Evolutionary conservation across 1,140 invertebrate species (phyloP).

Genomic region (Ceratina australensis): DNA sequence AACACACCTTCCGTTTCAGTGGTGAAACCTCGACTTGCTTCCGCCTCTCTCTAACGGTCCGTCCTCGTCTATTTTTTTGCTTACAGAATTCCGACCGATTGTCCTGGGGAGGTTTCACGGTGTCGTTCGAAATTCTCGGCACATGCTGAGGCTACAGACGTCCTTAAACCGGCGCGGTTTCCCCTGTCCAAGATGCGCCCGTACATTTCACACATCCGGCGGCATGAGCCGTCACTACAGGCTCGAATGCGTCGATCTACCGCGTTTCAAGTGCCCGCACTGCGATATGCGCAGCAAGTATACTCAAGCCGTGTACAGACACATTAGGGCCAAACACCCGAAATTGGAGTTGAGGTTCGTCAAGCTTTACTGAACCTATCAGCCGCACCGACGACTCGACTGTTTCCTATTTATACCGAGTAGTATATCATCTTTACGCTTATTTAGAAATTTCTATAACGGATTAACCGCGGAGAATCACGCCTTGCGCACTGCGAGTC

Average conservation of each 20-base stretch:
- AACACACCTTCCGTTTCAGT: constrained; percentile 15
- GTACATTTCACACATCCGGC: constrained; percentile 58
- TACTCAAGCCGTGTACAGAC: constrained; percentile 66
- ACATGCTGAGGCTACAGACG: constrained; percentile 48
- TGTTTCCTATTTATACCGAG: constrained; percentile 1
- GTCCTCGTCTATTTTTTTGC: constrained; percentile 59
- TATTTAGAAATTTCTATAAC: too few species aligned
- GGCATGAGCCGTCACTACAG: constrained; percentile 66
- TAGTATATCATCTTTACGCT: neutral
- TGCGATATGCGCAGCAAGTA: constrained; percentile 70
- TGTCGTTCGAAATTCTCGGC: constrained; percentile 38
- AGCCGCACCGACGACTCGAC: neutral
- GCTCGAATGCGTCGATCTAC: constrained; percentile 65
- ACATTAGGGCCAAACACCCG: constrained; percentile 61
- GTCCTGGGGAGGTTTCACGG: constrained; percentile 58
- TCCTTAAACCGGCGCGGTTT: constrained; percentile 50
- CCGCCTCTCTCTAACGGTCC: constrained; percentile 27
- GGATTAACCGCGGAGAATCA: too few species aligned
- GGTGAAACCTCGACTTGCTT: neutral
- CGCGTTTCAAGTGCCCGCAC: constrained; percentile 67
- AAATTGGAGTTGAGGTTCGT: constrained; percentile 62
- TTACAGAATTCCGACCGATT: constrained; percentile 68
- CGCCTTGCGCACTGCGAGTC: too few species aligned
- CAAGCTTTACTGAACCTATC: constrained; percentile 58
- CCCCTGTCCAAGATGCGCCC: constrained; percentile 59